These are phyloP conservation scores for Psephotus haematonotus DNA, from an alignment of 2,113 vertebrate genomes.

Conservation along the genomic window DNA sequence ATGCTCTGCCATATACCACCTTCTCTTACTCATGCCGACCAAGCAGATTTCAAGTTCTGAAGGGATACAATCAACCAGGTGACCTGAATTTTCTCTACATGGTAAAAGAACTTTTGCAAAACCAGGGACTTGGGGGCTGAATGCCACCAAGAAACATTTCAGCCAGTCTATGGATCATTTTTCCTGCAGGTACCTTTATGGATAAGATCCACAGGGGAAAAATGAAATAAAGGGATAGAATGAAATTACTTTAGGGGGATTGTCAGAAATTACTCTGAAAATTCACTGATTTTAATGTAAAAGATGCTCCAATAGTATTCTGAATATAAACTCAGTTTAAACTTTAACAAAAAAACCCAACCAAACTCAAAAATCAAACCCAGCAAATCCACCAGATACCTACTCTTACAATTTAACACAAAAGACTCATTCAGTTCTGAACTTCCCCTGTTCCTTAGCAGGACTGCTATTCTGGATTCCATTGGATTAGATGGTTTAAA, in stretches of 20 bases:
- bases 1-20: not conserved
- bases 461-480: not conserved
- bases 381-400: not conserved
- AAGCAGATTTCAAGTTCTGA: not conserved
- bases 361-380: not conserved
- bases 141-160: not conserved
- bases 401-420: not conserved
- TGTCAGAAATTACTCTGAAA: not conserved
- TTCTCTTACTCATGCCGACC: not conserved
- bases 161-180: not conserved
- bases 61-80: not conserved
- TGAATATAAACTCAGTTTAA: not conserved
- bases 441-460: not conserved
- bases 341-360: not conserved
- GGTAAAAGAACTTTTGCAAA: slow-evolving; percentile 7
- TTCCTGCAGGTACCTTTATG: not conserved
- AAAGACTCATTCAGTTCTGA: not conserved
- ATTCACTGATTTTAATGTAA: not conserved
- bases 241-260: not conserved
- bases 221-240: not conserved
- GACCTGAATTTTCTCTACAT: not conserved
- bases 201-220: not conserved
- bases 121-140: not conserved
- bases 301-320: not conserved
- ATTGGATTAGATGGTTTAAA: not conserved